phyloP scores from a whole-genome alignment of 2,113 vertebrate genomes.

The Heloderma charlesbogerti region DNA sequence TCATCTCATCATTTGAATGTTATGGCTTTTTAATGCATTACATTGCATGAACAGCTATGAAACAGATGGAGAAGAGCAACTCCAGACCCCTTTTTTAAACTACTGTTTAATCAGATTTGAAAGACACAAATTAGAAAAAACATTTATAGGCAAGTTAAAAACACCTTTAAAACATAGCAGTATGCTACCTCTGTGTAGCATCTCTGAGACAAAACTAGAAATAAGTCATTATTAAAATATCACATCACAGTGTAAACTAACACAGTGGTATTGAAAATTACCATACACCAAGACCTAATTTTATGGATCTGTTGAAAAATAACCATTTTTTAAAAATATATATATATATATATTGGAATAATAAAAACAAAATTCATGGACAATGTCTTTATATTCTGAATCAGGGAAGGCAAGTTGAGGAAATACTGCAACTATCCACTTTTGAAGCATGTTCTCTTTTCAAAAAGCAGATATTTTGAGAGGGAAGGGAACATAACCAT shows the following conservation, averaged over 20 bases:
- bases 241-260: conserved; percentile 72
- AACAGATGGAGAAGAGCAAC: conserved; percentile 58
- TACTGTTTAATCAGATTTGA: conserved; percentile 81
- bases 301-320: conserved; percentile 80
- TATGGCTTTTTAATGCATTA: not conserved
- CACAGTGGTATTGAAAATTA: conserved; percentile 64
- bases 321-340: conserved; percentile 83
- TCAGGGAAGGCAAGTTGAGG: conserved; percentile 67
- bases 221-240: conserved; percentile 65
- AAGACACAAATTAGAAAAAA: conserved; percentile 81
- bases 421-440: conserved; percentile 58
- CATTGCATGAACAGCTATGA: not conserved
- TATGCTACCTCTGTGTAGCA: conserved; percentile 65
- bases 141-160: conserved; percentile 79
- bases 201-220: conserved; percentile 66
- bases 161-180: conserved; percentile 76
- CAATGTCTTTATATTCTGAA: conserved; percentile 62
- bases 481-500: conserved; percentile 23
- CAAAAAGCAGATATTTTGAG: conserved; percentile 7
- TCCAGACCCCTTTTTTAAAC: conserved; percentile 69
- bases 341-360: conserved; percentile 72
- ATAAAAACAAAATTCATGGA: conserved; percentile 77
- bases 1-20: not conserved
- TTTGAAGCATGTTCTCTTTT: conserved; percentile 46
- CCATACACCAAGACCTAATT: conserved; percentile 67